These are phyloP conservation scores for Xiphydria camelus DNA, from an alignment of 2,888 invertebrate genomes.

Conservation along the genomic window DNA sequence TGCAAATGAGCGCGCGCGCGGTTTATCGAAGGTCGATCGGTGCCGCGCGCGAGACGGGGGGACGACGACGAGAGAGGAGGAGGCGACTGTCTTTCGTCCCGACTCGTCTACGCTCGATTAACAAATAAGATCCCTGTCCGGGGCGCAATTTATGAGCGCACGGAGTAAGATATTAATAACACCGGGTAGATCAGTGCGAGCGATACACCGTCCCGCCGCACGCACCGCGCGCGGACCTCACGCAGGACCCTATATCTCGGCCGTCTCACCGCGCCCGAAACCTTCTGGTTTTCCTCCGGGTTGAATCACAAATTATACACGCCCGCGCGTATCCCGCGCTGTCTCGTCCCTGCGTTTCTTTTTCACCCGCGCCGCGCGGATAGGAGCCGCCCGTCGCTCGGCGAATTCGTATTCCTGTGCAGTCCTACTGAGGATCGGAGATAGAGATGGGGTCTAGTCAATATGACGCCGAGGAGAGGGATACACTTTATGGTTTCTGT, in stretches of 20 bases:
- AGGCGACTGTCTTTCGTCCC: too few species aligned
- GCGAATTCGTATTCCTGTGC: too few species aligned
- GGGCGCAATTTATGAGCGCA: constrained; percentile 34
- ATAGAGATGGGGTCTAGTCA: too few species aligned
- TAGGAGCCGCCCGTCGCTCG: too few species aligned
- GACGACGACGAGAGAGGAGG: constrained; percentile 5
- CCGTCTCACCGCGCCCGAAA: constrained; percentile 7
- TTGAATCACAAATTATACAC: constrained; percentile 37
- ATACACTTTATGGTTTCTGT: too few species aligned
- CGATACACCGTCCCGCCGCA: constrained; percentile 33
- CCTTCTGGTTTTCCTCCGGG: constrained; percentile 29
- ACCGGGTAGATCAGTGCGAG: constrained; percentile 32
- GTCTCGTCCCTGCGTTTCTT: too few species aligned
- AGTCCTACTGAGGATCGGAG: too few species aligned
- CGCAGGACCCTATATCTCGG: constrained; percentile 24
- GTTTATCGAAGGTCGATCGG: constrained; percentile 29
- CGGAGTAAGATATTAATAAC: constrained; percentile 42
- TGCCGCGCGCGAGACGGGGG: too few species aligned
- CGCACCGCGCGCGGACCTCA: constrained; percentile 29
- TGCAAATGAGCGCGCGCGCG: constrained; percentile 36
- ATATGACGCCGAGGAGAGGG: too few species aligned
- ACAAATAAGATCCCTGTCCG: constrained; percentile 25
- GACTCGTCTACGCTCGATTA: constrained; percentile 20
- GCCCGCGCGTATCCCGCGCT: constrained; percentile 28
- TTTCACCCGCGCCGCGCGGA: too few species aligned